A percentile compares a stretch with the other conserved stretches of the same genome.
Conservation (phyloP, 2,888 invertebrate genomes). For the Sphaerophoria rueppellii region DNA sequence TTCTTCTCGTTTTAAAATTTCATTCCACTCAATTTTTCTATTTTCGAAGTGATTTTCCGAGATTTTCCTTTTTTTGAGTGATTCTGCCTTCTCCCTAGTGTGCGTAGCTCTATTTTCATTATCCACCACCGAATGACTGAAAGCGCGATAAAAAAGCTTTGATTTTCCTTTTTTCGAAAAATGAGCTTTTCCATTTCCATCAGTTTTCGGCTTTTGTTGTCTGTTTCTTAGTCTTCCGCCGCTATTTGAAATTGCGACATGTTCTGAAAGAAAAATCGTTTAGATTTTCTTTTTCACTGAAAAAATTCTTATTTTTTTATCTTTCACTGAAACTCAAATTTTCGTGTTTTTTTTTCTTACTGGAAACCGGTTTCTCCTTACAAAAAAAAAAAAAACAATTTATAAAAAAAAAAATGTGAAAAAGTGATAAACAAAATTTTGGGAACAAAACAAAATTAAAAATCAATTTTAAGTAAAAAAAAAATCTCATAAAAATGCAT, state of each 20-base stretch:
- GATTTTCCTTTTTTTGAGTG: conserved; percentile 24
- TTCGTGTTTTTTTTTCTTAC: neutral
- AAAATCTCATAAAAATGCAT: conserved; percentile 21
- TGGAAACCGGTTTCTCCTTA: conserved; percentile 9
- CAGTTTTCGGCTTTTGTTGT: conserved; percentile 52
- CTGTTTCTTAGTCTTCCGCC: conserved; percentile 67
- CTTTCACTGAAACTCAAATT: conserved; percentile 16
- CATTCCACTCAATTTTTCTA: conserved; percentile 13
- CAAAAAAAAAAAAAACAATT: conserved; percentile 15
- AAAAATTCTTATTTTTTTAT: conserved; percentile 29
- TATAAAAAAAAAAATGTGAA: conserved; percentile 3
- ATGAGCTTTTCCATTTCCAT: conserved; percentile 39
- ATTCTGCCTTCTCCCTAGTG: conserved; percentile 6
- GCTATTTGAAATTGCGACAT: conserved; percentile 67
- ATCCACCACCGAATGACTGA: neutral
- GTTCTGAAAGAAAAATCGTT: conserved; percentile 46
- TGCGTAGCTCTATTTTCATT: neutral
- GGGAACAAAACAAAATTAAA: neutral
- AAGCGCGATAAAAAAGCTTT: neutral
- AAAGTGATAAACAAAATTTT: conserved; percentile 9
- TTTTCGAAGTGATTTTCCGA: conserved; percentile 7
- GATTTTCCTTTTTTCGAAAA: conserved; percentile 27
- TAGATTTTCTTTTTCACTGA: neutral
- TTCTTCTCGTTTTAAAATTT: neutral
- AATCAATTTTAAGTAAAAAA: conserved; percentile 7